These are phyloP conservation scores for Orthonychiurus folsomi DNA, from an alignment of 2,888 invertebrate species.

Conservation along the genomic window DNA sequence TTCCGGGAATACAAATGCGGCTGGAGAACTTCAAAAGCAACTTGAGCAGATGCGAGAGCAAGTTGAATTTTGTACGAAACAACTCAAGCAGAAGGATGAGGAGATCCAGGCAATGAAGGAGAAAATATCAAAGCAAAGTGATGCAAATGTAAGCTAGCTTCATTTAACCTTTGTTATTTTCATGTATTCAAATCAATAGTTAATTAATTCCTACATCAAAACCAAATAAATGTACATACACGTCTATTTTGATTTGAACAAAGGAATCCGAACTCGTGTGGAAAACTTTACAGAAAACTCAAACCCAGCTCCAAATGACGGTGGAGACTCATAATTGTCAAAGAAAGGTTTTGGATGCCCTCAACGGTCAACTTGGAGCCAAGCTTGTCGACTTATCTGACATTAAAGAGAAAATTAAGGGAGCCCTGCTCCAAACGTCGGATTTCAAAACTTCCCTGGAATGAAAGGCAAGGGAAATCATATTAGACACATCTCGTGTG, in stretches of 20 bases:
- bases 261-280: slow-evolving; percentile 37
- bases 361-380: slow-evolving; percentile 72
- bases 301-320: slow-evolving; percentile 69
- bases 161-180: background rate
- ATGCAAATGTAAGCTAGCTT: slow-evolving; percentile 5
- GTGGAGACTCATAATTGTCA: slow-evolving; percentile 72
- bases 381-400: slow-evolving; percentile 66
- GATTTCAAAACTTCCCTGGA: too few species aligned
- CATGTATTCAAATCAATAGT: background rate
- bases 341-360: slow-evolving; percentile 66
- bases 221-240: background rate
- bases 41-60: slow-evolving; percentile 63
- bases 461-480: too few species aligned
- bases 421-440: too few species aligned
- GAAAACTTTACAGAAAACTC: slow-evolving; percentile 47
- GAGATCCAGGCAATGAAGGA: slow-evolving; percentile 58
- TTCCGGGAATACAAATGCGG: slow-evolving; percentile 56
- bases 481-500: too few species aligned
- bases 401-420: slow-evolving; percentile 52
- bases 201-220: background rate
- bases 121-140: slow-evolving; percentile 25
- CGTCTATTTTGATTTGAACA: slow-evolving; percentile 14
- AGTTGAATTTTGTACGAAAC: slow-evolving; percentile 71
- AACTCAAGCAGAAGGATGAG: slow-evolving; percentile 71
- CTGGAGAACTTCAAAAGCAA: slow-evolving; percentile 67